These are phyloP conservation scores for Tromatobia lineatoria DNA, from an alignment of 2,888 invertebrate species.

Conservation along the genomic window DNA sequence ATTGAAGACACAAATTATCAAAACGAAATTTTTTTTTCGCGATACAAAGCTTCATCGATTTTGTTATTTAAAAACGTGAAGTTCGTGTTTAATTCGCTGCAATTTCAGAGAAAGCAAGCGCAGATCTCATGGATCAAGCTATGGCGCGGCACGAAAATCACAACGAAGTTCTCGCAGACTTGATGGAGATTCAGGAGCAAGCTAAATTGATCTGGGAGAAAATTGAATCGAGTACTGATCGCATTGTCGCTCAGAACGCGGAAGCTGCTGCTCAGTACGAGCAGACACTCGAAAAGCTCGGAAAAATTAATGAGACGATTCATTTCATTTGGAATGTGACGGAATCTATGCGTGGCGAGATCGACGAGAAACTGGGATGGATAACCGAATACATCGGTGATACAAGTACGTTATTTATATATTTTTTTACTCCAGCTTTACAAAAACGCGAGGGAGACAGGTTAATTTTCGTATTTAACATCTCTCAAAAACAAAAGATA, in stretches of 20 bases:
- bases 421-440: background rate
- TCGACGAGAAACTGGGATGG: slow-evolving; percentile 83
- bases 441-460: too few relatives aligned
- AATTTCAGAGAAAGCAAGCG: slow-evolving; percentile 85
- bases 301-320: slow-evolving; percentile 87
- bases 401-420: slow-evolving; percentile 75
- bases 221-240: slow-evolving; percentile 85
- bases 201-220: slow-evolving; percentile 87
- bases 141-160: slow-evolving; percentile 86
- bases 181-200: slow-evolving; percentile 87
- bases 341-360: slow-evolving; percentile 78
- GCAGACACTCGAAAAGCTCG: slow-evolving; percentile 86
- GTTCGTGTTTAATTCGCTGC: background rate
- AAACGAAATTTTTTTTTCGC: background rate
- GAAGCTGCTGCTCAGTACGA: slow-evolving; percentile 86
- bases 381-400: slow-evolving; percentile 81
- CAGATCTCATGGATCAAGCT: slow-evolving; percentile 86
- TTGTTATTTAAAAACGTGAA: background rate
- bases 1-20: too few relatives aligned
- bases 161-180: slow-evolving; percentile 86
- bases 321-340: slow-evolving; percentile 82
- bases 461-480: too few relatives aligned
- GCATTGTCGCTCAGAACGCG: slow-evolving; percentile 86
- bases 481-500: too few relatives aligned
- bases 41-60: too few relatives aligned